These are phyloP conservation scores for Bombylius discolor DNA, from an alignment of 2,888 invertebrate genomes.

Conservation along the genomic window DNA sequence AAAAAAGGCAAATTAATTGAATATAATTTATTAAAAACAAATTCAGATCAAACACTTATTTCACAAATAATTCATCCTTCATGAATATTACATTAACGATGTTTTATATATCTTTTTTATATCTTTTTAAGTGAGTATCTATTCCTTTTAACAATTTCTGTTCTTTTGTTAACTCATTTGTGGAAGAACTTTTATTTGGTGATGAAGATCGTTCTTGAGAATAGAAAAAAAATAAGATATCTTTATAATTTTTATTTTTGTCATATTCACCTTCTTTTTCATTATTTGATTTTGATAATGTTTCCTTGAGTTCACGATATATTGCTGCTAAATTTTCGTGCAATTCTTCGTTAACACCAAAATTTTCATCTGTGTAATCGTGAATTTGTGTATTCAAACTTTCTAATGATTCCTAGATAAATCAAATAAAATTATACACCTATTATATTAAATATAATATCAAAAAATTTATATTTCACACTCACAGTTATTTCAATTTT, in stretches of 20 bases:
- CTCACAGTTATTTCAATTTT: slow-evolving; percentile 91
- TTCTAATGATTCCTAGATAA: slow-evolving; percentile 94
- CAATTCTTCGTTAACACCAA: slow-evolving; percentile 98
- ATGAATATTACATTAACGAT: too few relatives aligned
- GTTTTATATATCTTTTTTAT: too few relatives aligned
- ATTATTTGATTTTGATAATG: slow-evolving; percentile 35
- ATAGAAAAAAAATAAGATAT: too few relatives aligned
- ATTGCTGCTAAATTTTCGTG: slow-evolving; percentile 89
- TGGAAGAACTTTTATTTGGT: slow-evolving; percentile 24
- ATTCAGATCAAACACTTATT: too few relatives aligned
- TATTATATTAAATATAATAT: background rate
- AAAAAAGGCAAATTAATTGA: too few relatives aligned
- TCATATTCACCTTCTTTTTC: slow-evolving; percentile 25
- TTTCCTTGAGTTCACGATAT: slow-evolving; percentile 94
- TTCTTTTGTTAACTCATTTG: slow-evolving; percentile 28
- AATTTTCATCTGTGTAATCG: slow-evolving; percentile 96
- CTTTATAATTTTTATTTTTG: too few relatives aligned
- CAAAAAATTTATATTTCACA: slow-evolving; percentile 14
- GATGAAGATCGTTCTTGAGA: slow-evolving; percentile 18
- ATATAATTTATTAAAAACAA: too few relatives aligned
- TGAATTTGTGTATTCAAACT: slow-evolving; percentile 96
- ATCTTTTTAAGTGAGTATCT: too few relatives aligned
- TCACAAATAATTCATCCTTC: too few relatives aligned
- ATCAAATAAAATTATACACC: slow-evolving; percentile 24
- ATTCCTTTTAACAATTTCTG: slow-evolving; percentile 35